Evolutionary conservation across 2,888 invertebrate species (phyloP).

Genomic region (Heliconius erato): DNA sequence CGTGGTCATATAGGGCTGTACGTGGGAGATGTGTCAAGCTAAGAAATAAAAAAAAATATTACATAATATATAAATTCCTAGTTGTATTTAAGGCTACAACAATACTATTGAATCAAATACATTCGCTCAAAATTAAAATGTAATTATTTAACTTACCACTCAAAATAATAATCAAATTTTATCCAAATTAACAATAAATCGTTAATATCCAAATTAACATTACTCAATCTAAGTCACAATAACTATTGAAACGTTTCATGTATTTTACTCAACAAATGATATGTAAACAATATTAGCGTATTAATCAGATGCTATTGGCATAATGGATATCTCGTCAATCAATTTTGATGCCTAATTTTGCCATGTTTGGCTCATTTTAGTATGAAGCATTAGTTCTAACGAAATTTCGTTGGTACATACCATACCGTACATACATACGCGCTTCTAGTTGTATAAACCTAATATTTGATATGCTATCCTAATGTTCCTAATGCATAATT

Average conservation of each 20-base stretch:
- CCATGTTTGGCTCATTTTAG: slow-evolving; percentile 43
- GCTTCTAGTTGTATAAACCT: slow-evolving; percentile 37
- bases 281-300: slow-evolving; percentile 51
- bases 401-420: slow-evolving; percentile 42
- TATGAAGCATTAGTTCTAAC: slow-evolving; percentile 43
- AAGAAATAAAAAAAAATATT: too few species aligned
- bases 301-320: slow-evolving; percentile 50
- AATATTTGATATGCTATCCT: slow-evolving; percentile 41
- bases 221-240: slow-evolving; percentile 19
- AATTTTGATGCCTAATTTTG: slow-evolving; percentile 44
- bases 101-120: neutral
- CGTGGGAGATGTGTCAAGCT: too few species aligned
- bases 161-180: neutral
- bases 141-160: too few species aligned
- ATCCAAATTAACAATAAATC: neutral
- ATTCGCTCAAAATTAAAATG: too few species aligned
- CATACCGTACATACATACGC: slow-evolving; percentile 30
- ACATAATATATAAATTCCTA: too few species aligned
- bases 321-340: slow-evolving; percentile 38
- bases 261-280: slow-evolving; percentile 48
- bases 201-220: slow-evolving; percentile 8
- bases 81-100: too few species aligned
- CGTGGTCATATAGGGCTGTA: too few species aligned
- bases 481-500: slow-evolving; percentile 39
- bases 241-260: slow-evolving; percentile 40